Percentiles rank a stretch among this genome's conserved stretches.
Evolutionary conservation across 1,140 invertebrate species (phyloP).

Genomic region (Cephus cinctus): DNA sequence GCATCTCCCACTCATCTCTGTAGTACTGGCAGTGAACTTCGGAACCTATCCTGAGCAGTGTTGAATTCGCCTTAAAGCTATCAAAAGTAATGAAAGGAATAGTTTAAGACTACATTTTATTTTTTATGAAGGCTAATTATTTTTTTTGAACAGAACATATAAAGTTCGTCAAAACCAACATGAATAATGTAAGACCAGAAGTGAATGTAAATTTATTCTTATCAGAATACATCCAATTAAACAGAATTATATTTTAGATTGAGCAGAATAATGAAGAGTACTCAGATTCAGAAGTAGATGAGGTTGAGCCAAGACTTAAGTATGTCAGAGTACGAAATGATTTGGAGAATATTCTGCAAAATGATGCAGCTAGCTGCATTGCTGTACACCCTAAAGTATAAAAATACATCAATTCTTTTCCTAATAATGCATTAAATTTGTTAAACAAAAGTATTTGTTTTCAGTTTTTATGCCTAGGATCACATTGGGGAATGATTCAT

Average conservation of each 20-base stretch:
- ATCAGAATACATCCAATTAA: too few species aligned
- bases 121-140: too few species aligned
- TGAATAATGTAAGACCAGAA: too few species aligned
- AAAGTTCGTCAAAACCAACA: too few species aligned
- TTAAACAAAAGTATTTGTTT: slow-evolving; percentile 24
- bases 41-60: too few species aligned
- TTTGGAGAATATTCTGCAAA: slow-evolving; percentile 79
- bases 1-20: too few species aligned
- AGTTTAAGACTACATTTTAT: too few species aligned
- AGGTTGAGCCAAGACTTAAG: slow-evolving; percentile 90
- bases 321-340: slow-evolving; percentile 89
- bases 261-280: slow-evolving; percentile 46
- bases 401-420: slow-evolving; percentile 9
- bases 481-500: slow-evolving; percentile 86
- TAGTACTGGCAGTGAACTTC: too few species aligned
- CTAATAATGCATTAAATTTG: neutral
- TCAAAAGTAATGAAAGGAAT: too few species aligned
- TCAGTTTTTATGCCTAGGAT: slow-evolving; percentile 89
- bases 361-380: slow-evolving; percentile 88
- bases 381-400: slow-evolving; percentile 87
- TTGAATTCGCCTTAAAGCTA: too few species aligned
- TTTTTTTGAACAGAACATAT: too few species aligned
- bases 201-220: too few species aligned
- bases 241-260: slow-evolving; percentile 23
- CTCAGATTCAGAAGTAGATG: slow-evolving; percentile 59